Conservation (phyloP, 2,888 invertebrate genomes). For the Scrobipalpa costella region DNA sequence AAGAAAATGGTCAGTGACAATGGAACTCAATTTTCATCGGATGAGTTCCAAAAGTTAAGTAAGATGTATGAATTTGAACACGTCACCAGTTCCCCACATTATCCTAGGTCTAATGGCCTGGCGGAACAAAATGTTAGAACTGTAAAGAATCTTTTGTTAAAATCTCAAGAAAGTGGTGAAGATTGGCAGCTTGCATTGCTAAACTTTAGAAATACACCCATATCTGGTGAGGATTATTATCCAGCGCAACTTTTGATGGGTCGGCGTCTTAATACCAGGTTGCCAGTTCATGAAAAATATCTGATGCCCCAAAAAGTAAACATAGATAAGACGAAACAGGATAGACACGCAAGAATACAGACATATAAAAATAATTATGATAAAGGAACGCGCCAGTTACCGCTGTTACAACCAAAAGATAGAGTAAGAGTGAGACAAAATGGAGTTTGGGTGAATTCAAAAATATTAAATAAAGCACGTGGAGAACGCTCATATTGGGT, state of each 20-base stretch:
- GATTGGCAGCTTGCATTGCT: conserved; percentile 24
- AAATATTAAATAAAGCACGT: background rate
- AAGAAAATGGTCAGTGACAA: conserved; percentile 23
- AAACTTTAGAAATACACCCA: conserved; percentile 28
- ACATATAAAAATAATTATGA: background rate
- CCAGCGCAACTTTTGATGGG: conserved; percentile 30
- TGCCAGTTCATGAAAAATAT: background rate
- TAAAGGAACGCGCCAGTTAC: conserved; percentile 8
- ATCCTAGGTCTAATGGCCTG: too few species aligned
- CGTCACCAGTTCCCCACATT: conserved; percentile 24
- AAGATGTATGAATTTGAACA: conserved; percentile 22
- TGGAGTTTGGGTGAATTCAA: conserved; percentile 10
- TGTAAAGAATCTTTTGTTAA: conserved; percentile 11
- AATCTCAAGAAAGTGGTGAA: background rate
- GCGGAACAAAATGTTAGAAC: conserved; percentile 21
- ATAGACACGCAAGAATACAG: background rate
- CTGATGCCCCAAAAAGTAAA: background rate
- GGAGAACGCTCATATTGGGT: conserved; percentile 25
- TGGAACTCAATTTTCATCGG: conserved; percentile 20
- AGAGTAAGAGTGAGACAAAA: background rate
- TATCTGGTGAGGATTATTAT: conserved; percentile 23
- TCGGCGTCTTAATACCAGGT: conserved; percentile 20
- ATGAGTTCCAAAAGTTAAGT: conserved; percentile 22
- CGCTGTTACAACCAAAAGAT: conserved; percentile 3
- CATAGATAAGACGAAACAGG: background rate